Base-by-base conservation (phyloP, 2,888 invertebrate species). In the Sussaba pulchella region DNA sequence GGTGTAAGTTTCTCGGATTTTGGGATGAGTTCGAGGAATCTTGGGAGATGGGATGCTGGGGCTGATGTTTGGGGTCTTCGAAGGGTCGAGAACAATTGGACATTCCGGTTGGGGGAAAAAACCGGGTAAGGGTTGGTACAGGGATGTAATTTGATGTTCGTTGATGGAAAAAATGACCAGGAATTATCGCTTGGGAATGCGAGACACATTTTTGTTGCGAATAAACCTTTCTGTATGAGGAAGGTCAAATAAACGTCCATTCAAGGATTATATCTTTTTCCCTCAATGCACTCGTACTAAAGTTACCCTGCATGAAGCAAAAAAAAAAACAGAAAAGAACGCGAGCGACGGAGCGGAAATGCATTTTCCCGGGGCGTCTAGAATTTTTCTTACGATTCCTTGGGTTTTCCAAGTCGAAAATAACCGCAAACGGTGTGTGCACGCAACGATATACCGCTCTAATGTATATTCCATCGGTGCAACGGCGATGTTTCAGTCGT, bases 381-480 rank as follows among this genome's bases (percentile, higher is more conserved):
- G 57, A 17, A 59, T 24, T 59, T 36, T 36, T 5, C 57, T 69
- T 73, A 61, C 78, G 64, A 41, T 71, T 19, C 71, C 74, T 77
- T 63, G 52, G 59, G 36, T 72, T 71, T 67, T 70, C 63, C 72
- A n/a, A n/a, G 75, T 75, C 77, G 41, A 45, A 43, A 12, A 72
- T 41, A 41, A 41, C 61, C 26, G 36, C 50, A 64, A 50, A 70
- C 78, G 63, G 59, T 73, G 26, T 50, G 52, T 79, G 70, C 67
- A 73, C 63, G 70, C 81, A 67, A 82, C 84, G 83, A 84, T 85
- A 87, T 85, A 86, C 82, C 74, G 84, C 57, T 83, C 84, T 86
- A 88, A 89, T 88, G 88, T 84, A 84, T 82, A 83, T 86, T 85
- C 86, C 87, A 89, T 89, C 88, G 88, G 86, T 31, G 31, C 31